phyloP scores from a whole-genome alignment of 2,797 vertebrate genomes.

The Gymnoscopelus microlampas region DNA sequence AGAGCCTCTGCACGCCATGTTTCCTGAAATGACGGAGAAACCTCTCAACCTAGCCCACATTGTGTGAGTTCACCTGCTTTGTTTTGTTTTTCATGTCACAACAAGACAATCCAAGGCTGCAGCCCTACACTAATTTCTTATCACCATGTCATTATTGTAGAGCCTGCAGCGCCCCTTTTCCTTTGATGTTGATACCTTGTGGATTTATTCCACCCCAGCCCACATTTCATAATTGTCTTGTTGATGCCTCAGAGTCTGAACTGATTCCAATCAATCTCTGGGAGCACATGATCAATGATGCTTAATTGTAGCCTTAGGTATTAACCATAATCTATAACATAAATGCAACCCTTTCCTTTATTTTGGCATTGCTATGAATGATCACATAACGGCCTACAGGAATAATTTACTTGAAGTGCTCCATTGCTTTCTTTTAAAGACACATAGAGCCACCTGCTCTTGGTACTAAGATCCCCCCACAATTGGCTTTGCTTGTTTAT shows the following conservation, averaged over 20 bases:
- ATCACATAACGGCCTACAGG: constrained; percentile 20
- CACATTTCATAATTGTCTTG: constrained; percentile 55
- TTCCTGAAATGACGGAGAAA: constrained; percentile 94
- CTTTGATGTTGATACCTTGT: background rate
- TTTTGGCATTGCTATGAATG: constrained; percentile 25
- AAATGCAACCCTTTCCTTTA: constrained; percentile 29
- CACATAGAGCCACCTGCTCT: background rate
- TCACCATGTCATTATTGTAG: background rate
- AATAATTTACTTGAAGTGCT: constrained; percentile 1
- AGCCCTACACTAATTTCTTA: background rate
- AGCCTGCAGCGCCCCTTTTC: background rate
- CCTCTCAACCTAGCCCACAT: constrained; percentile 96
- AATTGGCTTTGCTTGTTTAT: background rate
- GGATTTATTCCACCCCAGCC: constrained; percentile 31
- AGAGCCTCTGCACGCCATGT: constrained; percentile 94
- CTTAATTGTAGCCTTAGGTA: constrained; percentile 70
- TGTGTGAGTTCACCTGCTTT: constrained; percentile 87
- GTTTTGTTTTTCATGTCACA: background rate
- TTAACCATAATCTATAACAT: constrained; percentile 45
- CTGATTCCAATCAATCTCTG: constrained; percentile 60
- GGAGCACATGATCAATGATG: constrained; percentile 67
- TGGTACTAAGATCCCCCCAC: background rate
- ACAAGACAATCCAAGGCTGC: background rate
- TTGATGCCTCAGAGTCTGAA: constrained; percentile 49
- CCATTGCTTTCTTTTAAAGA: constrained; percentile 12